Evolutionary conservation across 1,140 invertebrate species (phyloP), one percentile per base, ranked within the genome.

Genomic region (Drosophila micromelanica): DNA sequence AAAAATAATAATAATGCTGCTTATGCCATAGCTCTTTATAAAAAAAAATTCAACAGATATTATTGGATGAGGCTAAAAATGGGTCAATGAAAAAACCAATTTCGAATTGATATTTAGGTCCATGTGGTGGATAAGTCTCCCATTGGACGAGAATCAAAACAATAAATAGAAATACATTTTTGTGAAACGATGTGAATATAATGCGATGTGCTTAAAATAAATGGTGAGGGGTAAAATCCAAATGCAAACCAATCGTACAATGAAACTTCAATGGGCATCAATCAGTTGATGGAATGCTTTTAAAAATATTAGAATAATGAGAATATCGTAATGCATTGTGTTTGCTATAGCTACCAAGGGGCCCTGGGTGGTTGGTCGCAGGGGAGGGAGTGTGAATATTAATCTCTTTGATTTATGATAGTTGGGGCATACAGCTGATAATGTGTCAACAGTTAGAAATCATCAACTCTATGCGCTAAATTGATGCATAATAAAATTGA

Each of bases 271-370:
- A 54, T 62, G 46, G 52, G 68, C 78, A 76, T 76, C 82, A 86
- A 86, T 86, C 82, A 78, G 78, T 68, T 86, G 84, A 86, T 86
- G 78, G 76, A 73, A 82, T 73, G 78, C 82, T 86, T 86, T 86
- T 73, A 87, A 49, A 81, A 76, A 78, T 55, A 87, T 75, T 82
- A 76, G 48, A 78, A 78, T 81, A 86, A 79, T 69, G 48, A 71
- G 32, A 17, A 69, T 40, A 55, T 59, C 46, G 35, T 15, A 11
- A 12, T 32, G 12, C 45, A 52, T 17, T 57, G 17, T 27, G 17
- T 20, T 15, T 35, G 7, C 13, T 9, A n/a, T n/a, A 12, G 13
- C 11, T 7, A 40, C 27, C 8, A 40, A 15, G 20, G 27, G 13
- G 7, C 5, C 5, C 27, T 27, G 32, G 32, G 8, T 9, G 32